Base-by-base conservation (phyloP, 2,113 vertebrate genomes). In the Labeo rohita region DNA sequence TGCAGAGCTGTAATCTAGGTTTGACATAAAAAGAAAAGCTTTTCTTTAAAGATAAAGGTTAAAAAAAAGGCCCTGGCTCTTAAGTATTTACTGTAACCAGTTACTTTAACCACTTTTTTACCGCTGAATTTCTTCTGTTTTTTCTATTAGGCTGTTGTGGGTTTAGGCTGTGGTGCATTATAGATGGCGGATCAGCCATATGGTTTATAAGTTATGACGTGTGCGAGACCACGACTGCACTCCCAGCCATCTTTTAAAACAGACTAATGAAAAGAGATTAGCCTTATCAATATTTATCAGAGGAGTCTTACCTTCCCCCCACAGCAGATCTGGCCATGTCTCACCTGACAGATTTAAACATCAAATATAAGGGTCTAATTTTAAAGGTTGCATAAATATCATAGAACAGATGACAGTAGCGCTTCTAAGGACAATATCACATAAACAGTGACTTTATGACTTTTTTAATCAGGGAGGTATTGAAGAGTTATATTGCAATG, bases 241-340 rank as follows among this genome's bases (percentile, higher is more conserved):
- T 85, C 28, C 74, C 43, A 87, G 84, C 70, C 50, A 79, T 87
- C 65, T 50, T 54, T 86, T 79, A 83, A 84, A 86, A 77, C 15
- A 74, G 43, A 84, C 79, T 76, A 89, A 89, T 85, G 84, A 84
- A 87, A 87, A 84, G 79, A 81, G 84, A 87, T 83, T 76, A 79
- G 50, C 50, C 39, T 73, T 82, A 84, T 86, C 63, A 84, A 56
- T 82, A 86, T 88, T 87, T 87, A 90, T 87, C 78, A 86, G 63
- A 81, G 34, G 16, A 47, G 59, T 47, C 54, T 63, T 47, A 72
- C 52, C 80, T 39, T 52, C 54, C 21, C 47, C 50, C 54, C 11
- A 47, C 34, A 78, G 54, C 2, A 82, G 63, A 70, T 8, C 50
- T 18, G 16, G 23, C 18, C 80, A 81, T 36, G 63, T 82, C 63